A percentile compares a stretch with the other conserved stretches of the same genome.
phyloP scores from a whole-genome alignment of 1,140 invertebrate species.

The Bactericera cockerelli region DNA sequence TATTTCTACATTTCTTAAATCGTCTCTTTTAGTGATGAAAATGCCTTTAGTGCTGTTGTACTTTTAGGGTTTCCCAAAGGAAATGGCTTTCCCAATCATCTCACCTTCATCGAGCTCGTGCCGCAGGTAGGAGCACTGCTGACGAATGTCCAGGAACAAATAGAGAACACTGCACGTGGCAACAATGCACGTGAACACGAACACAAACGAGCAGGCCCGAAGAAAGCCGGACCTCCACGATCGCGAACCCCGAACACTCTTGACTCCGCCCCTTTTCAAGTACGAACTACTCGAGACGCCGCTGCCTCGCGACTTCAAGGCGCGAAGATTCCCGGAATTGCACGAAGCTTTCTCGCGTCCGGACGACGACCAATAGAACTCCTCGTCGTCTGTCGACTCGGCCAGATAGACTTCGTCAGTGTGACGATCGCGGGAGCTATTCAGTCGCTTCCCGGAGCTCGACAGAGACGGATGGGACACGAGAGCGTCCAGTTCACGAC shows the following conservation, averaged over 20 bases:
- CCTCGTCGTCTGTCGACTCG: conserved; percentile 31
- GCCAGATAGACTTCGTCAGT: conserved; percentile 32
- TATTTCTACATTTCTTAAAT: no score
- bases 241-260: conserved; percentile 24
- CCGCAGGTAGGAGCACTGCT: conserved; percentile 44
- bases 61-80: no score
- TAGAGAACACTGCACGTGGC: conserved; percentile 46
- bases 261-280: conserved; percentile 7
- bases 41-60: no score
- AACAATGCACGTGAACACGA: conserved; percentile 43
- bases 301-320: no score
- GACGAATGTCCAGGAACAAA: conserved; percentile 48
- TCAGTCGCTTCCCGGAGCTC: no score
- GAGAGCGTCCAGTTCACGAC: conserved; percentile 37
- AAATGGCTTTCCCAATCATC: no score
- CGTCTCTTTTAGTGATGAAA: no score
- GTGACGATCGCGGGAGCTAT: conserved; percentile 29
- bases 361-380: conserved; percentile 29
- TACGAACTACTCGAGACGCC: no score
- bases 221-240: conserved; percentile 33
- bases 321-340: no score
- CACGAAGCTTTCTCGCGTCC: no score
- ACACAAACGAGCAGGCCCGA: conserved; percentile 40
- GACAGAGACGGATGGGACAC: conserved; percentile 19
- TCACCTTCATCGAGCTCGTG: conserved; percentile 49